Evolutionary conservation across 2,113 vertebrate species (phyloP).

Genomic region (Periophthalmodon schlosseri): DNA sequence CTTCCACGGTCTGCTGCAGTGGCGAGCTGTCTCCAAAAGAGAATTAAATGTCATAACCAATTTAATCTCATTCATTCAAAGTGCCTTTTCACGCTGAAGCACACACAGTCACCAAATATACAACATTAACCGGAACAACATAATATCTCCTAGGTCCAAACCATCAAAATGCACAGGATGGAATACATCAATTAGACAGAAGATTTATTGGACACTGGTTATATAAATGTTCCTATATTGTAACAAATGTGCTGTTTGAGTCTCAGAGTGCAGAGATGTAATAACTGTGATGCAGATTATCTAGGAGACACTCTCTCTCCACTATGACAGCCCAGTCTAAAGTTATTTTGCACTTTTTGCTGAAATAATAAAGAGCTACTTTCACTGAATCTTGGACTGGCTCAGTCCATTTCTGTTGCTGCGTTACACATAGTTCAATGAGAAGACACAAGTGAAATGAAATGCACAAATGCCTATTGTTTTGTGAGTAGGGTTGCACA

Average conservation of each 20-base stretch:
- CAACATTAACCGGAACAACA: not conserved
- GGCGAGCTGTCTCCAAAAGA: slow-evolving; percentile 33
- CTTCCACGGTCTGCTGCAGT: slow-evolving; percentile 24
- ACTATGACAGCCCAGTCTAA: slow-evolving; percentile 26
- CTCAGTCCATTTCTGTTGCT: slow-evolving; percentile 2
- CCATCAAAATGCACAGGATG: not conserved
- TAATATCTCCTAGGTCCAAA: not conserved
- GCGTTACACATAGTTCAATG: slow-evolving; percentile 3
- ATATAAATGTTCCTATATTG: slow-evolving; percentile 5
- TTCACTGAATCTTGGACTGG: slow-evolving; percentile 29
- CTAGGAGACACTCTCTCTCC: slow-evolving; percentile 5
- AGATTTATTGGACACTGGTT: not conserved
- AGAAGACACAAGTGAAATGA: slow-evolving; percentile 5
- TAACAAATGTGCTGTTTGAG: slow-evolving; percentile 10
- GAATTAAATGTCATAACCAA: slow-evolving; percentile 52
- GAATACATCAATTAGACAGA: not conserved
- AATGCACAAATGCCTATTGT: not conserved
- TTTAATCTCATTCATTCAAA: slow-evolving; percentile 41
- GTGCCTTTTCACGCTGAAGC: slow-evolving; percentile 10
- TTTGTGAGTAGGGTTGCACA: not conserved
- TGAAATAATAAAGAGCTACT: not conserved
- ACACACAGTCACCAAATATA: not conserved
- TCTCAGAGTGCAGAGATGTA: slow-evolving; percentile 1
- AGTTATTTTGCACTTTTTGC: not conserved
- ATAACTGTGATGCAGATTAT: slow-evolving; percentile 35